These are phyloP conservation scores for Drosophila auraria DNA, from an alignment of 1,140 invertebrate species.

Conservation along the genomic window DNA sequence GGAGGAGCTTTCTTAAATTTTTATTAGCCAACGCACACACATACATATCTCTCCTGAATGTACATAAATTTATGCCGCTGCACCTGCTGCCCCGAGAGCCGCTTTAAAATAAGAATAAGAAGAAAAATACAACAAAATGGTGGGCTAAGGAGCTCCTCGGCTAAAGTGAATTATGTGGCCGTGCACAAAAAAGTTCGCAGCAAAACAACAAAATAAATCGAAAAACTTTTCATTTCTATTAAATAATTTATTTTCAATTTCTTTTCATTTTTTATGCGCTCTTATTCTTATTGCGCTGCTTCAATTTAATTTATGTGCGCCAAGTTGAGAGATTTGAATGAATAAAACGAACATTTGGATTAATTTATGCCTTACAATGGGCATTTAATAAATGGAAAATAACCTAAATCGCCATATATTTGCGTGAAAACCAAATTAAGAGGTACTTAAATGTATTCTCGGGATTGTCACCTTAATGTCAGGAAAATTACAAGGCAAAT, in stretches of 20 bases:
- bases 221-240: constrained; percentile 80
- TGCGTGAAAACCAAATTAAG: not conserved
- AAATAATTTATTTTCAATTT: constrained; percentile 79
- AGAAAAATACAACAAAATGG: constrained; percentile 14
- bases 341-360: constrained; percentile 36
- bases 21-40: not conserved
- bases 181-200: constrained; percentile 52
- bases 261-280: constrained; percentile 33
- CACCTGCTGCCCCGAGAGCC: constrained; percentile 51
- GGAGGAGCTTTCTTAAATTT: constrained; percentile 11
- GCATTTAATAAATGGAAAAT: constrained; percentile 9
- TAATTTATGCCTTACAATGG: constrained; percentile 21
- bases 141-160: not conserved
- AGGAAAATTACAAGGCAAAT: not conserved
- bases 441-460: not conserved
- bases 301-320: constrained; percentile 32
- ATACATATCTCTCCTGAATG: not conserved
- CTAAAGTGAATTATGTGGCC: constrained; percentile 75
- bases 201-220: constrained; percentile 76
- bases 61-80: constrained; percentile 64
- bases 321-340: constrained; percentile 26
- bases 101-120: constrained; percentile 4
- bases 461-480: not conserved
- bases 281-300: not conserved
- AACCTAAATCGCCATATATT: not conserved